Evolutionary conservation across 2,797 vertebrate genomes (phyloP).

Genomic region (Girardinus metallicus): DNA sequence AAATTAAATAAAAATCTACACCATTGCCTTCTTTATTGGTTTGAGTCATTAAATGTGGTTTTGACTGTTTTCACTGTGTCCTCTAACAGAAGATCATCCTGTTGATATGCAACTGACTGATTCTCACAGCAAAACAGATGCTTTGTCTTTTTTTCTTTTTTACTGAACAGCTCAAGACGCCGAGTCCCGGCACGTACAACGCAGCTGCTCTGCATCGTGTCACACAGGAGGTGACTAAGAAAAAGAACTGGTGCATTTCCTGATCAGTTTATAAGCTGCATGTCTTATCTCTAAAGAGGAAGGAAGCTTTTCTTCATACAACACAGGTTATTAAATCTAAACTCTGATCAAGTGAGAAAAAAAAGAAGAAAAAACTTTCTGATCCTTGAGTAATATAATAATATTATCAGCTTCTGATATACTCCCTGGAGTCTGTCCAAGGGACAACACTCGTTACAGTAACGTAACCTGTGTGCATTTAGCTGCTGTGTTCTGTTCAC

Average conservation of each 20-base stretch:
- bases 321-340: not conserved
- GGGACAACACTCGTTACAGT: not conserved
- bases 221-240: slow-evolving; percentile 19
- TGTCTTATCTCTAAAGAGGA: not conserved
- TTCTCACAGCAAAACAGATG: not conserved
- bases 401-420: not conserved
- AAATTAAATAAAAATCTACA: not conserved
- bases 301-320: not conserved
- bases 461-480: not conserved
- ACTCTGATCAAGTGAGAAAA: not conserved
- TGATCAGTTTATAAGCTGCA: not conserved
- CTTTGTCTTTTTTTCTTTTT: not conserved
- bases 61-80: slow-evolving; percentile 1
- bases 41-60: not conserved
- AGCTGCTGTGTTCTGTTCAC: not conserved
- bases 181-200: not conserved
- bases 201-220: not conserved
- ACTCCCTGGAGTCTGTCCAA: not conserved
- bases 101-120: not conserved
- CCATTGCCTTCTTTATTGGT: not conserved
- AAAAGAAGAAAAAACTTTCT: not conserved
- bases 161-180: not conserved
- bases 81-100: not conserved
- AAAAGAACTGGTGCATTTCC: slow-evolving; percentile 25
- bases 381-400: not conserved